A percentile compares a stretch with the other conserved stretches of the same genome.
Evolutionary conservation across 2,888 invertebrate species (phyloP).

Genomic region (Matsumyia berberina): DNA sequence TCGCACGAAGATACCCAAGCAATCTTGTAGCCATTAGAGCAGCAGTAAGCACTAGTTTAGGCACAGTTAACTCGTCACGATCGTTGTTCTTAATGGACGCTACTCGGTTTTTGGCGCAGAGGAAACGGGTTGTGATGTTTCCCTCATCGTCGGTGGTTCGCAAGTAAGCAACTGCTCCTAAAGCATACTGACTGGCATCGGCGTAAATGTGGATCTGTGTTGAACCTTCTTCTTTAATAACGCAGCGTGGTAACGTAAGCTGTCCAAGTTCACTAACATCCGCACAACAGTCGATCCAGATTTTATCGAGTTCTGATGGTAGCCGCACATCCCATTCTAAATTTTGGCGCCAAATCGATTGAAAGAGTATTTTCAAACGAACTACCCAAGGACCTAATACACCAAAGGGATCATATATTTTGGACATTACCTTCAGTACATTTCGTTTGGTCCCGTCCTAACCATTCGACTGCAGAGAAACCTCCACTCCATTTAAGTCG

Average conservation of each 20-base stretch:
- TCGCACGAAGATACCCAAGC: constrained; percentile 22
- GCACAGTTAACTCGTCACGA: too few relatives aligned
- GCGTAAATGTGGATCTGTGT: too few relatives aligned
- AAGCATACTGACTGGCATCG: too few relatives aligned
- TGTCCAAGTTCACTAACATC: constrained; percentile 10
- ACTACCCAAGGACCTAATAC: constrained; percentile 26
- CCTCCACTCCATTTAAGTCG: too few relatives aligned
- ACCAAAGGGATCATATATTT: not conserved
- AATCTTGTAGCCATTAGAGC: constrained; percentile 14
- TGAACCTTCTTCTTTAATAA: not conserved
- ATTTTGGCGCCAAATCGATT: too few relatives aligned
- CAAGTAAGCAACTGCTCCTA: constrained; percentile 14
- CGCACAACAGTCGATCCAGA: constrained; percentile 11
- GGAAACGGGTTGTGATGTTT: too few relatives aligned
- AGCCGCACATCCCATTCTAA: constrained; percentile 30
- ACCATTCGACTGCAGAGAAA: not conserved
- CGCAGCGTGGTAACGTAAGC: constrained; percentile 14
- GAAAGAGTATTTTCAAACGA: constrained; percentile 37
- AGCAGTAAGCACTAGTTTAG: too few relatives aligned
- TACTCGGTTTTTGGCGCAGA: too few relatives aligned
- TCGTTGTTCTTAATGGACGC: too few relatives aligned
- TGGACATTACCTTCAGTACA: not conserved
- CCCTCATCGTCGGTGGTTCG: too few relatives aligned
- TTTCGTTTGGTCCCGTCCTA: not conserved
- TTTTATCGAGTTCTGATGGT: constrained; percentile 5